These are phyloP conservation scores for Drosophila sproati DNA, from an alignment of 1,140 invertebrate genomes.

Conservation along the genomic window DNA sequence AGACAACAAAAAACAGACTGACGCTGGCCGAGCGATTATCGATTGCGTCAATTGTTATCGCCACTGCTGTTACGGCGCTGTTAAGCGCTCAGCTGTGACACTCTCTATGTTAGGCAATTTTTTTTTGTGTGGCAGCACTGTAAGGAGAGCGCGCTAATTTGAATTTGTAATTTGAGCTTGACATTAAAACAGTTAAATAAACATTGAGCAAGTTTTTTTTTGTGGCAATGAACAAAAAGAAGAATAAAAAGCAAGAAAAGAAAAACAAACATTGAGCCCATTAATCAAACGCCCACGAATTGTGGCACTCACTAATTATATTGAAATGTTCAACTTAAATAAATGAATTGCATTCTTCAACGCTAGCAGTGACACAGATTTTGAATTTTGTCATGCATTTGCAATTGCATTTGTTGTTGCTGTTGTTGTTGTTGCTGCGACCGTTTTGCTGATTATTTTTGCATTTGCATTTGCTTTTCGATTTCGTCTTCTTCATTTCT, in stretches of 20 bases:
- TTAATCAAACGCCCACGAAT: conserved; percentile 67
- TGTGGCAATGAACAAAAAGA: background rate
- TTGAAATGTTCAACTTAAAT: conserved; percentile 39
- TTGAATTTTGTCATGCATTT: conserved; percentile 47
- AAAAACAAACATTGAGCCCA: conserved; percentile 24
- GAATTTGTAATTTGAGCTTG: background rate
- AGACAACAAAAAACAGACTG: conserved; percentile 42
- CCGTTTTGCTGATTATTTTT: conserved; percentile 7
- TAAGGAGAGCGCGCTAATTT: background rate
- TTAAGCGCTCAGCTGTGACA: background rate
- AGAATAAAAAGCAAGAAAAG: too few relatives aligned
- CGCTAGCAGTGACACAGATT: conserved; percentile 66
- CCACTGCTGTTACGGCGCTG: conserved; percentile 12
- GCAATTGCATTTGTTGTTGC: conserved; percentile 3
- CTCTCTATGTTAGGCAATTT: background rate
- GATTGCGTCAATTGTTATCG: conserved; percentile 1
- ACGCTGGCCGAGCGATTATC: conserved; percentile 18
- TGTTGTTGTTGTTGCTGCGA: conserved; percentile 6
- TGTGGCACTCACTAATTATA: conserved; percentile 44
- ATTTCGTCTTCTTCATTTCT: background rate
- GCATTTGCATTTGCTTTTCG: conserved; percentile 32
- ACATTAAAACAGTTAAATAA: background rate
- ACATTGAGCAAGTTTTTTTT: background rate
- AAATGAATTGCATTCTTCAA: conserved; percentile 49
- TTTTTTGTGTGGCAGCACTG: conserved; percentile 11